A percentile compares a stretch with the other conserved stretches of the same genome.
Conservation (phyloP, 2,797 vertebrate species). For the Hydrophis major region DNA sequence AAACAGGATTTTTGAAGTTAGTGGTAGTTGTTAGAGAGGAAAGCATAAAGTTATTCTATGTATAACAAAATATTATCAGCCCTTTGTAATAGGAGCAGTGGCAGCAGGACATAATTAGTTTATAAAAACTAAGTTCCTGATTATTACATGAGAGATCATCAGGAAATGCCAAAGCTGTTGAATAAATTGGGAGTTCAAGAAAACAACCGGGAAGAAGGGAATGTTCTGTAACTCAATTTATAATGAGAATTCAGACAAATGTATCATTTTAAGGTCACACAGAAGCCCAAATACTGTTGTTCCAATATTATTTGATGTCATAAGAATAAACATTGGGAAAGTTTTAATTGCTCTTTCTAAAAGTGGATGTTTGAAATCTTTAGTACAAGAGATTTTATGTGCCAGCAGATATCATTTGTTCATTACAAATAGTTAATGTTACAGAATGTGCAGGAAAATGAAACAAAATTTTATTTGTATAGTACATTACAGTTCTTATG, state of each 20-base stretch:
- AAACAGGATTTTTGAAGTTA: neutral
- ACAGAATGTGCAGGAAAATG: neutral
- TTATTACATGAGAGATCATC: neutral
- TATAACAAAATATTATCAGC: neutral
- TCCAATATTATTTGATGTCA: neutral
- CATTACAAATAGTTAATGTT: neutral
- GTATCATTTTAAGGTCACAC: neutral
- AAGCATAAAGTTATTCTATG: neutral
- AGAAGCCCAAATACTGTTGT: neutral
- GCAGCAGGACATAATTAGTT: neutral
- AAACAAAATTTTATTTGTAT: neutral
- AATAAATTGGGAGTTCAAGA: neutral
- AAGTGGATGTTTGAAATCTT: neutral
- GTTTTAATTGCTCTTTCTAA: neutral
- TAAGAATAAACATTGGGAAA: neutral
- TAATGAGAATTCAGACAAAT: neutral
- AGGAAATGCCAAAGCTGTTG: neutral
- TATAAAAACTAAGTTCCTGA: neutral
- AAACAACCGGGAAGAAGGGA: neutral
- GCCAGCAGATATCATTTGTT: conserved; percentile 49
- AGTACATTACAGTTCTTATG: neutral
- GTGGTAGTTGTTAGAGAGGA: neutral
- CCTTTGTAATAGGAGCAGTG: neutral
- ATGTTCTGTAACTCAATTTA: neutral
- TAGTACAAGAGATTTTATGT: neutral